Percentiles rank a stretch among this genome's conserved stretches.
These are phyloP conservation scores for Noctuana brunneofusca DNA, from an alignment of 2,888 invertebrate genomes.

Conservation along the genomic window DNA sequence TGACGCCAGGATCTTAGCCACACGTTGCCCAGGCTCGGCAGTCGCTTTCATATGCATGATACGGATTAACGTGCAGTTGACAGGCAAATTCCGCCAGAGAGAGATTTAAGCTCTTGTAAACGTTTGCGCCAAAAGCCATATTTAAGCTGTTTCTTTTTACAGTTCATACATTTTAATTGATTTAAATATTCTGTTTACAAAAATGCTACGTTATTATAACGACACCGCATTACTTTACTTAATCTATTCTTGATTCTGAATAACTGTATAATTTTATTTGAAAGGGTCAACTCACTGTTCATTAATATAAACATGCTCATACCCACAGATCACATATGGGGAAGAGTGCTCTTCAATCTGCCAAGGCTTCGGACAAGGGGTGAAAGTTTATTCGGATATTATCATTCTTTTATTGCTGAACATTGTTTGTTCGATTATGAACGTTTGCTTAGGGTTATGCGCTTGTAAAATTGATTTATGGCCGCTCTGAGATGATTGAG, in stretches of 20 bases:
- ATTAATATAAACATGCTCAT: conserved; percentile 5
- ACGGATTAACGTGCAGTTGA: conserved; percentile 21
- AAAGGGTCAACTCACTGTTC: neutral
- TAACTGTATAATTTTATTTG: conserved; percentile 3
- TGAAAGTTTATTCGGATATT: conserved; percentile 50
- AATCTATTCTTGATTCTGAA: neutral
- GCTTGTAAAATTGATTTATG: conserved; percentile 66
- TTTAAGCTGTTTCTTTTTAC: neutral
- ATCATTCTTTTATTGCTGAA: conserved; percentile 55
- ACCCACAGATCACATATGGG: neutral
- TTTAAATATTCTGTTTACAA: no score
- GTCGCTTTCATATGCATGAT: conserved; percentile 24
- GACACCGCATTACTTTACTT: neutral
- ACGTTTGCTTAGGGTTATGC: conserved; percentile 65
- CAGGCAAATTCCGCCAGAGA: conserved; percentile 15
- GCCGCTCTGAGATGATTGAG: conserved; percentile 40
- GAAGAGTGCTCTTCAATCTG: conserved; percentile 45
- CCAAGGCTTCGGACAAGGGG: conserved; percentile 40
- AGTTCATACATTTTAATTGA: neutral
- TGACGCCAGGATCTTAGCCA: conserved; percentile 66
- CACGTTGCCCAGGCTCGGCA: neutral
- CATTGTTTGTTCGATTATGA: conserved; percentile 64
- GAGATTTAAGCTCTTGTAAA: conserved; percentile 7
- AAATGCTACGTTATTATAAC: no score
- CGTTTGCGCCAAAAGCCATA: neutral